A percentile compares a stretch with the other conserved stretches of the same genome.
Conservation (phyloP, 2,797 vertebrate genomes). For the Catharus ustulatus region DNA sequence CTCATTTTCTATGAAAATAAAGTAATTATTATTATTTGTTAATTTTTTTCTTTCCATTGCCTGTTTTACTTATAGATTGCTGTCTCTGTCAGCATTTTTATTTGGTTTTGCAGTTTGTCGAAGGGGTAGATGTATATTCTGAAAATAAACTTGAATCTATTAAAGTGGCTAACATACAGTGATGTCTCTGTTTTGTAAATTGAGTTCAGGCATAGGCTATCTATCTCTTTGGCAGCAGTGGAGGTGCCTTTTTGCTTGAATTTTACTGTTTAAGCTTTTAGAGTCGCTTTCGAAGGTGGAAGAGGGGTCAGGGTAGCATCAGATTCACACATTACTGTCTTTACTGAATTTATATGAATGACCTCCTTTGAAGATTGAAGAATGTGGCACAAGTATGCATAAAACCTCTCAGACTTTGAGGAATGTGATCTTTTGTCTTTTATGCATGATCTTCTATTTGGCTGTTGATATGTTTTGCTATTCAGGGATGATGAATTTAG, state of each 20-base stretch:
- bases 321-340: conserved; percentile 82
- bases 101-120: conserved; percentile 70
- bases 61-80: conserved; percentile 20
- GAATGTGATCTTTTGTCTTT: conserved; percentile 66
- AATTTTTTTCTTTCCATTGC: conserved; percentile 29
- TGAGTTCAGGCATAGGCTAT: conserved; percentile 81
- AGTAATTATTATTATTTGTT: conserved; percentile 25
- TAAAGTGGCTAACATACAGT: conserved; percentile 80
- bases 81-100: conserved; percentile 74
- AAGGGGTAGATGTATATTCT: conserved; percentile 77
- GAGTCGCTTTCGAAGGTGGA: conserved; percentile 77
- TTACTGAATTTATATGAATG: conserved; percentile 83
- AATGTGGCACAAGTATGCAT: conserved; percentile 65
- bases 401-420: conserved; percentile 57
- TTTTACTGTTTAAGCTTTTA: conserved; percentile 81
- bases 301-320: conserved; percentile 78
- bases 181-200: conserved; percentile 83
- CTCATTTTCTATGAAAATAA: background rate
- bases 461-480: conserved; percentile 43
- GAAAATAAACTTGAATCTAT: conserved; percentile 82
- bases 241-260: conserved; percentile 75
- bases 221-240: conserved; percentile 81
- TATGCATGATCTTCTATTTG: conserved; percentile 50
- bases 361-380: conserved; percentile 81
- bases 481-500: conserved; percentile 4